phyloP scores from a whole-genome alignment of 2,888 invertebrate species.

The Amblyteles armatorius region DNA sequence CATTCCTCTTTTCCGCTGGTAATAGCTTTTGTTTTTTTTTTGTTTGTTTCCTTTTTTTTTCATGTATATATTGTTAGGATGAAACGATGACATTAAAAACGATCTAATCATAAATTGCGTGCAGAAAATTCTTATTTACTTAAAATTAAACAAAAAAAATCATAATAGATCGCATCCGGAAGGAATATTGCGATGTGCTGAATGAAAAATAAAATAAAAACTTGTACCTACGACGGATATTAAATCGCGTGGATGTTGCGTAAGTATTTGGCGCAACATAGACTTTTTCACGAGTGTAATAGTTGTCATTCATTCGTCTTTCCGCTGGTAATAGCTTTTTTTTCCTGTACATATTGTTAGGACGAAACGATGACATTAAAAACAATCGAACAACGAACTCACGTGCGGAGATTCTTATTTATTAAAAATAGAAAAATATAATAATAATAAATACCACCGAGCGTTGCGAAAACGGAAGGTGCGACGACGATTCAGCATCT shows the following conservation, averaged over 20 bases:
- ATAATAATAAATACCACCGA: constrained; percentile 18
- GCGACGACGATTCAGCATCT: constrained; percentile 89
- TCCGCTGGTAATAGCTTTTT: constrained; percentile 8
- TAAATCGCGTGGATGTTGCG: not conserved
- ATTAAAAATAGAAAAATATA: not conserved
- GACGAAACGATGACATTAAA: constrained; percentile 21
- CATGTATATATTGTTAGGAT: constrained; percentile 48
- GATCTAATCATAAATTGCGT: constrained; percentile 23
- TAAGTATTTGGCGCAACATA: constrained; percentile 19
- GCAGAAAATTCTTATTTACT: constrained; percentile 20
- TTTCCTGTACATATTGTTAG: constrained; percentile 41
- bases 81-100: constrained; percentile 33
- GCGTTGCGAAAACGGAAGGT: not conserved
- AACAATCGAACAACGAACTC: constrained; percentile 25
- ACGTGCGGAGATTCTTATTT: constrained; percentile 19
- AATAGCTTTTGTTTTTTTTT: constrained; percentile 6
- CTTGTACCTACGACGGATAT: constrained; percentile 11
- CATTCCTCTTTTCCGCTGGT: constrained; percentile 24
- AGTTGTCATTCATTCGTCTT: constrained; percentile 30
- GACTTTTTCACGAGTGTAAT: not conserved
- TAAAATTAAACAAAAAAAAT: not conserved
- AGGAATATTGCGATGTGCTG: constrained; percentile 38
- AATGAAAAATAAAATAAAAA: constrained; percentile 54
- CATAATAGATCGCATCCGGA: constrained; percentile 6
- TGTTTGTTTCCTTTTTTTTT: not conserved